Evolutionary conservation across 1,140 invertebrate species (phyloP), one percentile per base, ranked within the genome.

Genomic region (Paracyclopina nana): DNA sequence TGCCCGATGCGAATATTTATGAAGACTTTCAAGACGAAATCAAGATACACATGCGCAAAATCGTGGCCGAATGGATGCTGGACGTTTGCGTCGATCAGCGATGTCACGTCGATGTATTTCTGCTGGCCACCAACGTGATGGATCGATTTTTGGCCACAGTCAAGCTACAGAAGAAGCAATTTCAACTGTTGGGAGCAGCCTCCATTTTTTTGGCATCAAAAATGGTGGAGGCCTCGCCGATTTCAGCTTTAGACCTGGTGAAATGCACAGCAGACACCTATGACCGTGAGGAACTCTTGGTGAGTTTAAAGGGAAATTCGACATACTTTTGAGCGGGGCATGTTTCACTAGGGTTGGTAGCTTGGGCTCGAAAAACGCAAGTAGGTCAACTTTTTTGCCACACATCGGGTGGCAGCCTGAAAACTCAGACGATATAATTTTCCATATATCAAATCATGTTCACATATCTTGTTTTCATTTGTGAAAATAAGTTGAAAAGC

Each of bases 31-130:
- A 48, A 20, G 27, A 22, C 5, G 46, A 48, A 29, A 48, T 48
- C 27, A 48, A 48, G 46, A 22, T 28, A 9, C 46, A 48, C 27
- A 48, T 48, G 46, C 46, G 46, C 27, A 48, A 48, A 29, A 48
- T 48, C 14, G 46, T 48, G 22, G 27, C 28, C 9, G 46, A 48
- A 26, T 48, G 46, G 46, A 48, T 48, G 46, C 28, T 48, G 29
- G 46, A 48, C 22, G 46, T 48, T 6, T 48, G 46, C 16, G 16
- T 48, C 22, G 46, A 48, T 20, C 46, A 48, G 28, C 22, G 27
- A 16, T 48, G 46, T 48, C 46, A 48, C 27, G 46, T 28, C 16
- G 46, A 48, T 29, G 46, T 48, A 11, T 48, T 48, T n/a, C 27
- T 48, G n/a, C 27, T 48, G 14, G 22, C 46, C 46, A 26, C 22